A percentile compares a stretch with the other conserved stretches of the same genome.
phyloP scores from a whole-genome alignment of 2,888 invertebrate genomes.

The Mactromeris polynyma region DNA sequence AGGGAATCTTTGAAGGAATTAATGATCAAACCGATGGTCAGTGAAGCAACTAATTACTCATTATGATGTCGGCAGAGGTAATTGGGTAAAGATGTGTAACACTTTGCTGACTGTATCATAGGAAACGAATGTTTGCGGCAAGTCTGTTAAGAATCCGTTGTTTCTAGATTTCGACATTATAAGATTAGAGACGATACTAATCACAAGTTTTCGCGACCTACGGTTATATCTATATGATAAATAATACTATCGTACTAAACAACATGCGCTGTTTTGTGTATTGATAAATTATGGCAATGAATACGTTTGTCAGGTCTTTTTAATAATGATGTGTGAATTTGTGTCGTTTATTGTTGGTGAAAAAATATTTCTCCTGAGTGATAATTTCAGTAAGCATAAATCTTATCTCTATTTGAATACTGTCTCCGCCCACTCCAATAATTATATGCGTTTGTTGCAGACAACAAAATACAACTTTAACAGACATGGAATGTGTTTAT shows the following conservation, averaged over 20 bases:
- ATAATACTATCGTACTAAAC: too few species aligned
- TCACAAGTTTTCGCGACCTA: background rate
- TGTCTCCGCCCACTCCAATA: background rate
- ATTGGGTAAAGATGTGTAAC: constrained; percentile 58
- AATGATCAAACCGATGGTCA: constrained; percentile 61
- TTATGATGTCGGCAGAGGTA: constrained; percentile 50
- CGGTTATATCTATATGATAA: too few species aligned
- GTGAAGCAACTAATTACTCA: constrained; percentile 61
- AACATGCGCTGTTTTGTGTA: too few species aligned
- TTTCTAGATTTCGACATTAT: background rate
- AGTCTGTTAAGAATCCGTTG: background rate
- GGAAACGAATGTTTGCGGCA: background rate
- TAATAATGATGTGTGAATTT: background rate
- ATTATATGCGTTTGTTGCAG: background rate
- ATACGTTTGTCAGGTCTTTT: too few species aligned
- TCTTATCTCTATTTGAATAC: background rate
- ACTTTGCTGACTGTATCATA: constrained; percentile 15
- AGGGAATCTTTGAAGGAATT: constrained; percentile 39
- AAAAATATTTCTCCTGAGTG: background rate
- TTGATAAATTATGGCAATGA: too few species aligned
- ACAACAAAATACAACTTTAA: background rate
- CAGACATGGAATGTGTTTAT: background rate
- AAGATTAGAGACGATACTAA: background rate
- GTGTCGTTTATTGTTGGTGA: background rate
- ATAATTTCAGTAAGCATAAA: background rate